phyloP scores from a whole-genome alignment of 2,113 vertebrate genomes.

The Nanorana parkeri region DNA sequence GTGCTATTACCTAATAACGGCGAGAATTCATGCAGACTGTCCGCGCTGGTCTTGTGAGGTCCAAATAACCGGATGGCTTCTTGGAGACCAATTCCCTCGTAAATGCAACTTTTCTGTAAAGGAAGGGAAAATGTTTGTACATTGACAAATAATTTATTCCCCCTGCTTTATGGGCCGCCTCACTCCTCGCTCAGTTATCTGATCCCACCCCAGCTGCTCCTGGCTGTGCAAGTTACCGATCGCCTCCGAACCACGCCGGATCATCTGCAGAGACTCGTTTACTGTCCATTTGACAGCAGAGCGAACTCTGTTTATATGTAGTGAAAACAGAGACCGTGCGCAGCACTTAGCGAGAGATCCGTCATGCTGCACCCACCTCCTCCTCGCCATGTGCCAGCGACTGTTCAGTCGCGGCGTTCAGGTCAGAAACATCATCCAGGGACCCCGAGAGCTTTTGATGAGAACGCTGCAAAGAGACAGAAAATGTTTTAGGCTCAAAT shows the following conservation, averaged over 20 bases:
- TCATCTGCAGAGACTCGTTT: slow-evolving; percentile 7
- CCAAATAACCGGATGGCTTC: not conserved
- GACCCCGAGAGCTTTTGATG: too few species aligned
- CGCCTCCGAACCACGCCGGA: not conserved
- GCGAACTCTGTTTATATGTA: not conserved
- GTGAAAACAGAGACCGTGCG: not conserved
- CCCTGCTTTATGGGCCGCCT: not conserved
- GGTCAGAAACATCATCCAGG: not conserved
- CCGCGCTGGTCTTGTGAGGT: slow-evolving; percentile 4
- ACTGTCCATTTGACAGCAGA: not conserved
- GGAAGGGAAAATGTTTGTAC: slow-evolving; percentile 19
- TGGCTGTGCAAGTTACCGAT: slow-evolving; percentile 10
- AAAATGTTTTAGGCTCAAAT: too few species aligned
- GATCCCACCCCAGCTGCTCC: slow-evolving; percentile 1
- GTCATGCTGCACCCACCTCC: slow-evolving; percentile 61
- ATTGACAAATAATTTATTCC: slow-evolving; percentile 20
- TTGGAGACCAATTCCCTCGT: slow-evolving; percentile 1
- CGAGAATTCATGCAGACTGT: not conserved
- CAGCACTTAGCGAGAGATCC: not conserved
- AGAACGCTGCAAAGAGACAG: too few species aligned
- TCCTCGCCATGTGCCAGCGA: not conserved
- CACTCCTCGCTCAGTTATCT: not conserved
- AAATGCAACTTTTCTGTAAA: slow-evolving; percentile 53
- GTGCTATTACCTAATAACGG: slow-evolving; percentile 60
- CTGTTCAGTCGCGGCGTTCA: not conserved